Percentiles rank a stretch among this genome's conserved stretches.
Evolutionary conservation across 2,888 invertebrate genomes (phyloP).

Genomic region (Cataglyphis cursor): DNA sequence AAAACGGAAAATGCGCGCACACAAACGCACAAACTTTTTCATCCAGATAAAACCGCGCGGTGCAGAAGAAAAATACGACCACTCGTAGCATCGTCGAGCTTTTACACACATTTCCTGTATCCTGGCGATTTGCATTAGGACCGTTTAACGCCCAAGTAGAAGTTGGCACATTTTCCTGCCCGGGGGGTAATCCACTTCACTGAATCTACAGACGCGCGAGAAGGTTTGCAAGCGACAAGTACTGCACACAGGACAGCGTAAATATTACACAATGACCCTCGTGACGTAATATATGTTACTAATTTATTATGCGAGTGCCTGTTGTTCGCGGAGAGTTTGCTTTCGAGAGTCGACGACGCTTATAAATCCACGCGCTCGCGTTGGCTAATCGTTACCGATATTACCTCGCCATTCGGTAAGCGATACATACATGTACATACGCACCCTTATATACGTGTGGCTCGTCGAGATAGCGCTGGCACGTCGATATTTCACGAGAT

Average conservation of each 20-base stretch:
- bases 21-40: slow-evolving; percentile 37
- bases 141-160: slow-evolving; percentile 49
- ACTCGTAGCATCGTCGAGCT: slow-evolving; percentile 16
- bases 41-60: slow-evolving; percentile 40
- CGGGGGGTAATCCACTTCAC: slow-evolving; percentile 36
- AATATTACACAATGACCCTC: slow-evolving; percentile 9
- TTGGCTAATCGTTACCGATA: slow-evolving; percentile 68
- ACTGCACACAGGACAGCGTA: not conserved
- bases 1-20: slow-evolving; percentile 23
- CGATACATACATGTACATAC: slow-evolving; percentile 49
- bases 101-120: slow-evolving; percentile 44
- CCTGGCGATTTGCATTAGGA: slow-evolving; percentile 50
- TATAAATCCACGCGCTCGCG: slow-evolving; percentile 46
- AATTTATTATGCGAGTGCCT: slow-evolving; percentile 29
- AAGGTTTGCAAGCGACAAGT: slow-evolving; percentile 30
- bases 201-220: slow-evolving; percentile 27
- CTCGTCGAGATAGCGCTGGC: slow-evolving; percentile 63
- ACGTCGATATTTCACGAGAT: slow-evolving; percentile 65
- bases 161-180: slow-evolving; percentile 36
- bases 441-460: slow-evolving; percentile 48
- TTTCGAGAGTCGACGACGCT: slow-evolving; percentile 2
- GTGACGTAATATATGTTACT: slow-evolving; percentile 2
- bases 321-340: slow-evolving; percentile 7
- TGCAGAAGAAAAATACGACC: slow-evolving; percentile 32
- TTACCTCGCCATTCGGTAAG: slow-evolving; percentile 61